Percentiles rank a stretch among this genome's conserved stretches.
phyloP scores from a whole-genome alignment of 35 echinoderm and acorn worm genomes.

The Apostichopus japonicus region DNA sequence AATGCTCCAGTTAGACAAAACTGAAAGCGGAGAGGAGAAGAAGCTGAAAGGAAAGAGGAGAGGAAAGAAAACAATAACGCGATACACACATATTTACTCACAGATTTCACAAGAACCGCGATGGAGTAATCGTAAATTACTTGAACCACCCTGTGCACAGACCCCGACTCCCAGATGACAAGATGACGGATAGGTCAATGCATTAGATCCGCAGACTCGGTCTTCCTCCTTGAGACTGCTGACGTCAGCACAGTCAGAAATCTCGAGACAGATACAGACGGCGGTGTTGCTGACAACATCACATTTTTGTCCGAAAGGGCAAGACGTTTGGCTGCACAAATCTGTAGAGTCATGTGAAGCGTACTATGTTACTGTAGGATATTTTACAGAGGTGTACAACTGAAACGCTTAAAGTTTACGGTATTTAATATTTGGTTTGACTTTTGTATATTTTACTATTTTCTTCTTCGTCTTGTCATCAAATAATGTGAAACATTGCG shows the following conservation, averaged over 20 bases:
- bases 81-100: background rate
- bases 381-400: no score
- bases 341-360: background rate
- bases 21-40: background rate
- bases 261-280: background rate
- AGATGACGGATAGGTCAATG: background rate
- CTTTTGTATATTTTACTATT: no score
- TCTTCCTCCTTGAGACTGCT: background rate
- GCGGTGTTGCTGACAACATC: background rate
- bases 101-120: conserved; percentile 4
- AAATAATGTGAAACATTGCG: no score
- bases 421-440: background rate
- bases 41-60: background rate
- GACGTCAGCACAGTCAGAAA: conserved; percentile 12
- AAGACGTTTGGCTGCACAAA: background rate
- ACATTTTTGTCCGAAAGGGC: conserved; percentile 32
- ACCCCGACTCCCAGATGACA: background rate
- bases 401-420: background rate
- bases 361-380: background rate
- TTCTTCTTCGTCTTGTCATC: no score
- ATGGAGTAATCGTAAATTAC: background rate
- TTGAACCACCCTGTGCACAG: background rate
- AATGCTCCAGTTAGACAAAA: no score
- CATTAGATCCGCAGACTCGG: conserved; percentile 10
- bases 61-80: background rate